phyloP scores from a whole-genome alignment of 1,140 invertebrate genomes.

The Metopolophium dirhodum region DNA sequence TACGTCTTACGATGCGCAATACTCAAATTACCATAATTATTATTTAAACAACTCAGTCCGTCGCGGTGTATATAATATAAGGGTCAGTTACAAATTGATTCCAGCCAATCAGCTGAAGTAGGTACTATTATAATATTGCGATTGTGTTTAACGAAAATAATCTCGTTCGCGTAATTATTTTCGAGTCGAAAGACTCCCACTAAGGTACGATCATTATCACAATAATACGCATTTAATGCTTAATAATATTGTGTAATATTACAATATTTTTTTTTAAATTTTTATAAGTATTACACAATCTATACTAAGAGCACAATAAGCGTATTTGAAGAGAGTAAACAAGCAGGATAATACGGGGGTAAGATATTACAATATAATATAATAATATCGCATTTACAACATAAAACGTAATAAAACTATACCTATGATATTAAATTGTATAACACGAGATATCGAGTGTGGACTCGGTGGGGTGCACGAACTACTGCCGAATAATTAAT shows the following conservation, averaged over 20 bases:
- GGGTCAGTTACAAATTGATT: neutral
- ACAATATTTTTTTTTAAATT: too few relatives aligned
- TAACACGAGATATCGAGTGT: neutral
- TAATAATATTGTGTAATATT: too few relatives aligned
- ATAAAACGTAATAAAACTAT: too few relatives aligned
- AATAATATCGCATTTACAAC: too few relatives aligned
- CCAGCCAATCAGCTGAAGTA: too few relatives aligned
- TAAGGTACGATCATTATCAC: too few relatives aligned
- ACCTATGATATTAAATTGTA: neutral
- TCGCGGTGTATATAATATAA: neutral
- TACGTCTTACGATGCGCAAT: neutral
- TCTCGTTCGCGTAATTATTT: neutral
- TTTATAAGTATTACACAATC: too few relatives aligned
- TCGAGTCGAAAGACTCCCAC: neutral
- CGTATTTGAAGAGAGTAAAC: too few relatives aligned
- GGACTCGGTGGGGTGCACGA: neutral
- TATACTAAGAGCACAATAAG: too few relatives aligned
- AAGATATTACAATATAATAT: too few relatives aligned
- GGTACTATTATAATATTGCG: neutral
- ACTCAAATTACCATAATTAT: neutral
- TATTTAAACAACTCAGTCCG: conserved; percentile 13
- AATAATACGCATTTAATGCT: too few relatives aligned
- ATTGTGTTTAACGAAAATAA: neutral
- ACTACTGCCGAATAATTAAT: neutral
- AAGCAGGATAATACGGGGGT: too few relatives aligned